Evolutionary conservation across 2,888 invertebrate genomes (phyloP).

Genomic region (Sthenelais limicola): DNA sequence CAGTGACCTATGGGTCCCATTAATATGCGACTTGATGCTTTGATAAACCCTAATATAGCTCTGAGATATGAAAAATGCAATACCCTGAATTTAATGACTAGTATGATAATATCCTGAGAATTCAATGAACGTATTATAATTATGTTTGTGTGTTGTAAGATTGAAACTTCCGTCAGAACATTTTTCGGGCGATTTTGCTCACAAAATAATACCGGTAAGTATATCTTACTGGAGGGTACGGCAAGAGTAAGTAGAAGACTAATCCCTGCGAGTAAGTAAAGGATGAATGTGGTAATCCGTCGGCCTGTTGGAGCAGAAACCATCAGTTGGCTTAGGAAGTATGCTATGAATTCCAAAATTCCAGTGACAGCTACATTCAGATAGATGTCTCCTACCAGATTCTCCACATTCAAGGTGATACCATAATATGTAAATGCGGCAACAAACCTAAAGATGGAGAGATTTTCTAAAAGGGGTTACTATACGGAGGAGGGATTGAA

Average conservation of each 20-base stretch:
- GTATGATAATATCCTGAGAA: too few relatives aligned
- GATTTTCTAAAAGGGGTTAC: too few relatives aligned
- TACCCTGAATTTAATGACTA: too few relatives aligned
- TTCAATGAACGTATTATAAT: too few relatives aligned
- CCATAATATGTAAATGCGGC: slow-evolving; percentile 17
- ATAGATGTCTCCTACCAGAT: background rate
- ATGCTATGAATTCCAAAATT: slow-evolving; percentile 6
- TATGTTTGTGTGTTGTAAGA: too few relatives aligned
- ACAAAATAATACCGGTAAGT: background rate
- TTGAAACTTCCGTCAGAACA: too few relatives aligned
- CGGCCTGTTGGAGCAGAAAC: background rate
- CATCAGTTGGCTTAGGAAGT: background rate
- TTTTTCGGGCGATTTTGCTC: background rate
- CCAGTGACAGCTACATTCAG: slow-evolving; percentile 9
- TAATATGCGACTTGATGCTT: too few relatives aligned
- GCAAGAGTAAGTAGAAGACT: background rate
- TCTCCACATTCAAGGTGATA: slow-evolving; percentile 10
- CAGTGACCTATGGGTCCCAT: too few relatives aligned
- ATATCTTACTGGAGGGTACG: background rate
- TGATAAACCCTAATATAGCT: too few relatives aligned
- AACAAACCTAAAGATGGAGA: background rate
- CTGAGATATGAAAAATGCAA: too few relatives aligned
- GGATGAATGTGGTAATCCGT: background rate
- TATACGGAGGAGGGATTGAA: too few relatives aligned
- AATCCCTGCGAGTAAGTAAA: background rate